phyloP scores from a whole-genome alignment of 2,888 invertebrate species.

The Pristionchus entomophagus region DNA sequence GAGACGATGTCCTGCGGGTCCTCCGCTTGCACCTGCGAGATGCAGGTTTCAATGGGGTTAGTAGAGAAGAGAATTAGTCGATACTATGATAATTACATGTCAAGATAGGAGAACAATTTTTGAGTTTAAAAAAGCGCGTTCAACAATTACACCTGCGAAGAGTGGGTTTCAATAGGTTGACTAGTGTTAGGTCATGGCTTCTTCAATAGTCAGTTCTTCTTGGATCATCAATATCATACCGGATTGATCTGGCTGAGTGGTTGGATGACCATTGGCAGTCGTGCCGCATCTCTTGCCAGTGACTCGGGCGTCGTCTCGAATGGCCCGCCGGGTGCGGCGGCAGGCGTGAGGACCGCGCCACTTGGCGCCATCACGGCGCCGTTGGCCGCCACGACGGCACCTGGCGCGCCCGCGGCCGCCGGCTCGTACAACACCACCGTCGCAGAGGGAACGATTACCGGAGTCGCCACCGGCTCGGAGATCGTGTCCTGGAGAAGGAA shows the following conservation, averaged over 20 bases:
- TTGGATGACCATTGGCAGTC: constrained; percentile 58
- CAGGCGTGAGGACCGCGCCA: not conserved
- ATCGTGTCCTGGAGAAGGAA: constrained; percentile 49
- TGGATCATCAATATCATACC: too few relatives aligned
- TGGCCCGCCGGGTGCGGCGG: constrained; percentile 19
- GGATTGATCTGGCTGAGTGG: constrained; percentile 48
- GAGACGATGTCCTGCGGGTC: constrained; percentile 71
- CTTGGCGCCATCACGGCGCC: not conserved
- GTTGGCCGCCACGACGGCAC: not conserved
- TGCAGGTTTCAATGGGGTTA: not conserved
- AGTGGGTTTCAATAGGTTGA: too few relatives aligned
- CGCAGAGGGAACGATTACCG: constrained; percentile 53
- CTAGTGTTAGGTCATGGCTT: too few relatives aligned
- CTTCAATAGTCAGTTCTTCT: too few relatives aligned
- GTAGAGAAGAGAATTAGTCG: too few relatives aligned
- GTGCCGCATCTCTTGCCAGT: constrained; percentile 51
- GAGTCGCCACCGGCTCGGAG: constrained; percentile 58
- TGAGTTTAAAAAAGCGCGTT: too few relatives aligned
- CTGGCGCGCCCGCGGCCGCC: not conserved
- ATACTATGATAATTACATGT: too few relatives aligned
- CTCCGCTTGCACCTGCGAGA: constrained; percentile 11
- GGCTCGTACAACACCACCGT: not conserved
- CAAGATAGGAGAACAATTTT: not conserved
- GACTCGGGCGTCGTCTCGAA: constrained; percentile 51
- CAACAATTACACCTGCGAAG: too few relatives aligned